A percentile compares a stretch with the other conserved stretches of the same genome.
Evolutionary conservation across 2,113 vertebrate genomes (phyloP).

Genomic region (Chionomys nivalis): DNA sequence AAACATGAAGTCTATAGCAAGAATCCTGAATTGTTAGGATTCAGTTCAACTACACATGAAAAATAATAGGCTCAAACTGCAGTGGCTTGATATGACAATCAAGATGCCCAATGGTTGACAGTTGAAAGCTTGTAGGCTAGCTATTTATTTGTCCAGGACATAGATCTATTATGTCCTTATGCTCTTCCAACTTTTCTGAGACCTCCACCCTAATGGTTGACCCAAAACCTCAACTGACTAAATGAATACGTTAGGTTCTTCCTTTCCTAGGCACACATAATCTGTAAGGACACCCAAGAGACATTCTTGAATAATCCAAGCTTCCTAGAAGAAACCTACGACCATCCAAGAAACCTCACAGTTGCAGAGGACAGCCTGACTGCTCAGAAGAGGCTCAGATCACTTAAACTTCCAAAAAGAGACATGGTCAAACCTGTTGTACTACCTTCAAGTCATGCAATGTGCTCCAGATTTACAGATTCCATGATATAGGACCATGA

Average conservation of each 20-base stretch:
- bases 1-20: conserved; percentile 33
- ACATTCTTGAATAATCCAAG: not conserved
- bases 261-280: not conserved
- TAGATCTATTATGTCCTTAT: not conserved
- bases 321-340: too few species aligned
- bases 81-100: not conserved
- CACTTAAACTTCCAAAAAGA: not conserved
- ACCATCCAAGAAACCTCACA: not conserved
- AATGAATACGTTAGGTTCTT: not conserved
- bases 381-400: not conserved
- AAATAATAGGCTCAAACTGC: not conserved
- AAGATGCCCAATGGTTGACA: not conserved
- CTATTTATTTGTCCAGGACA: not conserved
- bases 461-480: not conserved
- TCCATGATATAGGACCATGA: not conserved
- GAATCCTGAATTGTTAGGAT: not conserved
- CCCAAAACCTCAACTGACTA: not conserved
- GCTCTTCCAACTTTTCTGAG: not conserved
- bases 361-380: not conserved
- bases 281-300: not conserved
- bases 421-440: not conserved
- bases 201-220: not conserved
- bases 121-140: not conserved
- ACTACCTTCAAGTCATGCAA: not conserved
- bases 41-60: not conserved